These are phyloP conservation scores for Chelonus insularis DNA, from an alignment of 1,140 invertebrate genomes.

Conservation along the genomic window DNA sequence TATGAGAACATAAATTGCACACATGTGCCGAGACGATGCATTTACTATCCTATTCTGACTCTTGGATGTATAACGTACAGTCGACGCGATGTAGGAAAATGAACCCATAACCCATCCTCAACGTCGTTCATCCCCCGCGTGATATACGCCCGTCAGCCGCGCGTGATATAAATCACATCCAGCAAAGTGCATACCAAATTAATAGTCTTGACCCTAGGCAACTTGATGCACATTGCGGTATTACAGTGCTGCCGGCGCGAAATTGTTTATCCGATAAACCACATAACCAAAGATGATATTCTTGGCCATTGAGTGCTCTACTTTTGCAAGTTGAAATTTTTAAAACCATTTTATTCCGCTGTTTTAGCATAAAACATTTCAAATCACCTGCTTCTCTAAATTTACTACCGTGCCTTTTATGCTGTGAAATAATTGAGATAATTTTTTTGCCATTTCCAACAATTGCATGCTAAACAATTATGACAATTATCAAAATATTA, in stretches of 20 bases:
- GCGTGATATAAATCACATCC: slow-evolving; percentile 42
- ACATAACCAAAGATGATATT: slow-evolving; percentile 17
- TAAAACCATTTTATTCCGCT: too few species aligned
- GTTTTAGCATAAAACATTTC: too few species aligned
- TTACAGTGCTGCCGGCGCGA: slow-evolving; percentile 20
- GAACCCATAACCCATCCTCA: slow-evolving; percentile 41
- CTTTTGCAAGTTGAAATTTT: too few species aligned
- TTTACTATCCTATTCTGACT: too few species aligned
- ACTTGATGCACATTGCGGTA: slow-evolving; percentile 17
- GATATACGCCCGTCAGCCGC: slow-evolving; percentile 43
- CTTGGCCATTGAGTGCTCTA: background rate
- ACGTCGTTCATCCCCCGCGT: slow-evolving; percentile 26
- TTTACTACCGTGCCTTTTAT: too few species aligned
- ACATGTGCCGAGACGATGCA: background rate
- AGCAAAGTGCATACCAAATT: slow-evolving; percentile 41
- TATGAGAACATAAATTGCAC: slow-evolving; percentile 5
- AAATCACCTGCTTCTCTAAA: too few species aligned
- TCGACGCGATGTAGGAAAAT: slow-evolving; percentile 36
- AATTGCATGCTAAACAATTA: too few species aligned
- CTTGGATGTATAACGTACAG: background rate
- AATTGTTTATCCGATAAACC: slow-evolving; percentile 31
- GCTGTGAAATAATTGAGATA: too few species aligned
- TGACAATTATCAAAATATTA: too few species aligned
- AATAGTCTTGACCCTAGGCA: slow-evolving; percentile 37
- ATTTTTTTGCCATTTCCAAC: too few species aligned